Conservation (phyloP, 1,140 invertebrate species). For the Pygmarrhopalites habei region DNA sequence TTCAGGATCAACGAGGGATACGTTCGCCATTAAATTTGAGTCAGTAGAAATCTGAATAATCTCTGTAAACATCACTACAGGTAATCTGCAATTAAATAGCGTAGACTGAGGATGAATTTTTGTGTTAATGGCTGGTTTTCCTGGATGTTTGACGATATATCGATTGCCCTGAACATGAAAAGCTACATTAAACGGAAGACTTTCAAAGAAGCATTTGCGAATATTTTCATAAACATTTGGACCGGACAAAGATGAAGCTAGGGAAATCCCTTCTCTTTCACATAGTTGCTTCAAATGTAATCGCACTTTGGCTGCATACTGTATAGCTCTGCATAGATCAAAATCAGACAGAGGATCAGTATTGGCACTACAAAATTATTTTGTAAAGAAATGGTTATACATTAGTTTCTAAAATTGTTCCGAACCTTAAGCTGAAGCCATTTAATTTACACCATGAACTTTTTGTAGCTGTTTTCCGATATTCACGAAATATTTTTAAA, state of each 20-base stretch:
- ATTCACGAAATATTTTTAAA: slow-evolving; percentile 80
- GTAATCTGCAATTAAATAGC: slow-evolving; percentile 63
- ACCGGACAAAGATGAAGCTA: slow-evolving; percentile 52
- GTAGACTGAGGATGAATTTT: slow-evolving; percentile 77
- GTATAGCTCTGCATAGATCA: slow-evolving; percentile 61
- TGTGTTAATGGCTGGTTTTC: slow-evolving; percentile 44
- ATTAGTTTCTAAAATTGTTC: too few species aligned
- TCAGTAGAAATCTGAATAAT: slow-evolving; percentile 54
- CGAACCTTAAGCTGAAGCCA: slow-evolving; percentile 19
- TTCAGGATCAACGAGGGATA: neutral
- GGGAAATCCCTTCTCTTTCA: slow-evolving; percentile 54
- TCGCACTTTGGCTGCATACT: slow-evolving; percentile 71
- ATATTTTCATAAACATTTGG: slow-evolving; percentile 63
- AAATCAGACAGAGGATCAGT: too few species aligned
- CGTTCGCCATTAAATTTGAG: neutral
- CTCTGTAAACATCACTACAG: slow-evolving; percentile 81
- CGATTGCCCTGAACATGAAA: neutral
- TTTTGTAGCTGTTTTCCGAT: slow-evolving; percentile 61
- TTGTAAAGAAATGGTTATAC: too few species aligned
- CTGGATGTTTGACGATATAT: slow-evolving; percentile 5
- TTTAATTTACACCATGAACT: slow-evolving; percentile 50
- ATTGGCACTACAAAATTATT: too few species aligned
- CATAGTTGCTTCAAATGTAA: slow-evolving; percentile 78
- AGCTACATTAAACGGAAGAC: slow-evolving; percentile 10
- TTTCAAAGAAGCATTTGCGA: slow-evolving; percentile 48